Evolutionary conservation across 2,113 vertebrate genomes (phyloP), one percentile per base, ranked within the genome.

Genomic region (Oreotragus oreotragus): DNA sequence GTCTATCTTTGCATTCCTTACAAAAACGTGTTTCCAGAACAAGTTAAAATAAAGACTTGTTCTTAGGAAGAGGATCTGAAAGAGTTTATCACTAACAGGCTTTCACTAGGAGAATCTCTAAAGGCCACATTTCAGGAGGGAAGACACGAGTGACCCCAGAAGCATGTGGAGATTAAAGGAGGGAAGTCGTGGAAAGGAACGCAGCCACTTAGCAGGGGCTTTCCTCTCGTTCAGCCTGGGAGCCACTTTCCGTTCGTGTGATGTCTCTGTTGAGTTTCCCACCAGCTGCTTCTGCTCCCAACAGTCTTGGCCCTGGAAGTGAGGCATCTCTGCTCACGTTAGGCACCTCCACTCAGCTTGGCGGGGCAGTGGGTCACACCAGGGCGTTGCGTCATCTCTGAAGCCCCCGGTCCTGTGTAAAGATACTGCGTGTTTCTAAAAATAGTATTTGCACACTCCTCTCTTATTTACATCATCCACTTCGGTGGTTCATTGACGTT

Each of bases 321-420:
- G 81, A 3, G 23, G 7, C n/a, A 3, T 13, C 23, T 6, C 21
- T 8, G n/a, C n/a, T 84, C 3, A 6, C n/a, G n/a, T n/a, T n/a
- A n/a, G 23, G 7, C n/a, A 3, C 23, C 23, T 6, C 21, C 5
- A 23, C n/a, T 84, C 3, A 6, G 49, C 80, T 39, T 19, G 25
- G 2, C 7, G 0, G 19, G 21, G 5, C n/a, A 0, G 6, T 0
- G 2, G 49, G 12, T 27, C 17, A 36, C 7, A 1, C 9, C 19
- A 11, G 80, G 51, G 23, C 4, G 0, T 25, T 1, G 51, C 3
- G 4, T 16, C n/a, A 1, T 7, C 81, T 55, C 28, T 11, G 47
- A 17, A 36, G 62, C 62, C 49, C 33, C 14, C 0, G 6, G n/a
- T 23, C 43, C 39, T 30, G 28, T 15, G 7, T 21, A 21, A 23